These are phyloP conservation scores for Hormiphora californensis DNA, from an alignment of 37 sponge, comb jelly and placozoan species.

Conservation along the genomic window DNA sequence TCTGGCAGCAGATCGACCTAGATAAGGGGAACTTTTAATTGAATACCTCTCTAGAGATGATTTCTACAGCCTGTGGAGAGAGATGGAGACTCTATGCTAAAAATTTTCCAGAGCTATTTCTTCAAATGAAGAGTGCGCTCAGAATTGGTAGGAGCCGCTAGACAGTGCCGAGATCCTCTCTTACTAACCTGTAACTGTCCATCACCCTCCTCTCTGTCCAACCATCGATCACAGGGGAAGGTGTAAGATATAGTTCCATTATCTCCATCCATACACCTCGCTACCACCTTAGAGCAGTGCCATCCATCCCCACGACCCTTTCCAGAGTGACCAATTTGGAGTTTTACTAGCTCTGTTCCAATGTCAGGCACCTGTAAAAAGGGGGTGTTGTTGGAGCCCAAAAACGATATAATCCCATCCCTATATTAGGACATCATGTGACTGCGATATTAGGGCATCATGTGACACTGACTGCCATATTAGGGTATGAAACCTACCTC, in stretches of 20 bases:
- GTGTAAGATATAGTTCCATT: neutral
- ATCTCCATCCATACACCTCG: conserved; percentile 4
- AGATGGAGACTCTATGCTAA: no score
- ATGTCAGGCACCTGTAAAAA: neutral
- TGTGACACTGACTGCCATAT: neutral
- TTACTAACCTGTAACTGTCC: conserved; percentile 1
- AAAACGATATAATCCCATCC: neutral
- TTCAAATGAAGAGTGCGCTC: no score
- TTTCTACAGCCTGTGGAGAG: no score
- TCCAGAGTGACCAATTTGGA: conserved; percentile 20
- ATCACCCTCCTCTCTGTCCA: conserved; percentile 45
- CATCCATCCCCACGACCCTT: conserved; percentile 47
- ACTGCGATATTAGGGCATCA: neutral
- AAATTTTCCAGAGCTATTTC: no score
- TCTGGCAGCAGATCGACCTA: conserved; percentile 40
- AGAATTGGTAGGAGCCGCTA: no score
- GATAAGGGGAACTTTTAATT: no score
- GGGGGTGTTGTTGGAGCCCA: neutral
- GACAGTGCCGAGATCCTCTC: no score
- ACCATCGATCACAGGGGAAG: conserved; percentile 31
- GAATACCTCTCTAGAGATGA: no score
- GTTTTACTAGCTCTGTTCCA: conserved; percentile 13
- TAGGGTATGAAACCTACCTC: neutral
- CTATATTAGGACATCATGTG: neutral
- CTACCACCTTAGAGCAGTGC: conserved; percentile 14